Evolutionary conservation across 2,797 vertebrate species (phyloP).

Genomic region (Rhinophrynus dorsalis): DNA sequence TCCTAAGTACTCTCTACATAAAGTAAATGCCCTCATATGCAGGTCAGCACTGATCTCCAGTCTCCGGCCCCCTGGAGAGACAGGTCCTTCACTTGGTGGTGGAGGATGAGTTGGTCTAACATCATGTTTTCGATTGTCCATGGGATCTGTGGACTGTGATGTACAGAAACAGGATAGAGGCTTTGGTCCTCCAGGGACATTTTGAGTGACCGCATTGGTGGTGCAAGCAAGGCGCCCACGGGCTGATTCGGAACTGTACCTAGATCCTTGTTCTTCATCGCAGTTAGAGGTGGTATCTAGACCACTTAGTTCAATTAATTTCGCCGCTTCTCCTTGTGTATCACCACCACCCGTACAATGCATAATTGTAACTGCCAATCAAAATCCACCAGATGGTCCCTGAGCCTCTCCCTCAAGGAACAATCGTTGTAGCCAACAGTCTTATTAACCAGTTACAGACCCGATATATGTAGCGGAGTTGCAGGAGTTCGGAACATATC

Average conservation of each 20-base stretch:
- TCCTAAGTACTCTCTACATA: conserved; percentile 31
- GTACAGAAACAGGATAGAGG: no score
- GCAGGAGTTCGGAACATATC: no score
- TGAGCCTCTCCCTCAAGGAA: background rate
- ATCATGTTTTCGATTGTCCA: background rate
- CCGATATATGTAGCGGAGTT: no score
- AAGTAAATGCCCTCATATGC: background rate
- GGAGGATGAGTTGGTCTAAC: no score
- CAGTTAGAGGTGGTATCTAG: background rate
- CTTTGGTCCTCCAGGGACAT: no score
- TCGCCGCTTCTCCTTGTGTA: background rate
- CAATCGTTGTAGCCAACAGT: no score
- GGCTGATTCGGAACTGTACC: background rate
- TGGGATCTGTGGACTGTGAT: background rate
- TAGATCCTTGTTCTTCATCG: no score
- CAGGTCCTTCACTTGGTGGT: no score
- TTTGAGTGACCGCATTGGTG: no score
- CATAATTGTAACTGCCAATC: background rate
- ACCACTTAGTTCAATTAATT: background rate
- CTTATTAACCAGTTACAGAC: no score
- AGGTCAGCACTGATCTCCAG: conserved; percentile 18
- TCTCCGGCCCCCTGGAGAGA: conserved; percentile 14
- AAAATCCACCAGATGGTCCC: no score
- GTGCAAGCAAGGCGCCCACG: background rate
- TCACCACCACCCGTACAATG: background rate